These are phyloP conservation scores for Brevimyrus niger DNA, from an alignment of 2,113 vertebrate genomes.

Conservation along the genomic window DNA sequence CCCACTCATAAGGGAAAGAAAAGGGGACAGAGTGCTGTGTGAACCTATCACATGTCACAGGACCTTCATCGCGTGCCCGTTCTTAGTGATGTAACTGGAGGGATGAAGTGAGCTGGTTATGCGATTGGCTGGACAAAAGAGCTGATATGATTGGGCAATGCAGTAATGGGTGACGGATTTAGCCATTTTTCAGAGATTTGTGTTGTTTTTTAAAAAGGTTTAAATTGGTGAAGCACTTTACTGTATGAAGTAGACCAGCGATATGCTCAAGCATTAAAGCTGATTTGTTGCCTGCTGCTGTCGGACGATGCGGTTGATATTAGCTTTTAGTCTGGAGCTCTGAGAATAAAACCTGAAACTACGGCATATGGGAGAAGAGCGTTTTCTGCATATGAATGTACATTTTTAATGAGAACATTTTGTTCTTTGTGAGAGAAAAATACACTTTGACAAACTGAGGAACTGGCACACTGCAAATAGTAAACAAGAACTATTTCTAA, in stretches of 20 bases:
- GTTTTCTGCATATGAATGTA: slow-evolving; percentile 46
- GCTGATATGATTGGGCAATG: neutral
- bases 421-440: neutral
- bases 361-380: slow-evolving; percentile 26
- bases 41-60: neutral
- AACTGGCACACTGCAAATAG: slow-evolving; percentile 20
- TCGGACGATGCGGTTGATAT: neutral
- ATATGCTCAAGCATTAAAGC: neutral
- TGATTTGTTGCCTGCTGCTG: neutral
- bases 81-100: neutral
- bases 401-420: slow-evolving; percentile 52
- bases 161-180: neutral
- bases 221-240: neutral
- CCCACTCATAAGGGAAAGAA: neutral
- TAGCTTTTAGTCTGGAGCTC: neutral
- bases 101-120: neutral
- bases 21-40: neutral
- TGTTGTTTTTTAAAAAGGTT: neutral
- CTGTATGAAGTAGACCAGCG: neutral
- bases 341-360: neutral
- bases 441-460: slow-evolving; percentile 33
- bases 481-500: neutral
- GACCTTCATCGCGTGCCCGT: neutral
- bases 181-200: neutral
- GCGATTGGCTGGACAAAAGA: neutral